These are phyloP conservation scores for Magallana angulata DNA, from an alignment of 1,140 invertebrate genomes.

Conservation along the genomic window DNA sequence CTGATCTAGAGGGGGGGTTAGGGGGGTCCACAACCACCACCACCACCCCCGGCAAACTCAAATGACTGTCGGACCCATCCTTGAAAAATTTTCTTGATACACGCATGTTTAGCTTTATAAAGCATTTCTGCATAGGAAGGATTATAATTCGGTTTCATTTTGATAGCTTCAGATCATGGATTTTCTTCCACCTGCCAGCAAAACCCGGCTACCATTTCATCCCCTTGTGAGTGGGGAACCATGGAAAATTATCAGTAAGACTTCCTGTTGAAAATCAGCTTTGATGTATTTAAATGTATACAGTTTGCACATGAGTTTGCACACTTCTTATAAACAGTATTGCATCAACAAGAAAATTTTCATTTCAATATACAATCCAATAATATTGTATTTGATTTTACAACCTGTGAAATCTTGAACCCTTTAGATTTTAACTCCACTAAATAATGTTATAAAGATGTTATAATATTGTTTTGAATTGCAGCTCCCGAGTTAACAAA, in stretches of 20 bases:
- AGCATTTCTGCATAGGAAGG: background rate
- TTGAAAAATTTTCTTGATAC: too few species aligned
- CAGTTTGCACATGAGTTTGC: too few species aligned
- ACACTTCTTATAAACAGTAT: too few species aligned
- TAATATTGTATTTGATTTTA: too few species aligned
- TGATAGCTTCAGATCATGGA: conserved; percentile 55
- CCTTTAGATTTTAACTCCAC: too few species aligned
- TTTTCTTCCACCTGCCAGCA: conserved; percentile 58
- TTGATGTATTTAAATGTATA: too few species aligned
- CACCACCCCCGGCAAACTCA: background rate
- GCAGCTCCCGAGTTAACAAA: conserved; percentile 70
- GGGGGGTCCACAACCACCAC: too few species aligned
- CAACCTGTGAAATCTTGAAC: too few species aligned
- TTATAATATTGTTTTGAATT: background rate
- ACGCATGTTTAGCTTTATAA: background rate
- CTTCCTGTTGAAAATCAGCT: too few species aligned
- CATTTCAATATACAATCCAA: too few species aligned
- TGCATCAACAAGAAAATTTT: too few species aligned
- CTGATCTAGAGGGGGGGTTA: background rate
- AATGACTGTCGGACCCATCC: background rate
- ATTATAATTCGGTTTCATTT: background rate
- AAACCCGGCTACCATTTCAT: conserved; percentile 68
- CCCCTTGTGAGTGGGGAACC: conserved; percentile 67
- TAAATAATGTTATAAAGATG: too few species aligned
- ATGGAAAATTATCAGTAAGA: conserved; percentile 74